Evolutionary conservation across 2,888 invertebrate species (phyloP).

Genomic region (Cryptophagus acutangulus): DNA sequence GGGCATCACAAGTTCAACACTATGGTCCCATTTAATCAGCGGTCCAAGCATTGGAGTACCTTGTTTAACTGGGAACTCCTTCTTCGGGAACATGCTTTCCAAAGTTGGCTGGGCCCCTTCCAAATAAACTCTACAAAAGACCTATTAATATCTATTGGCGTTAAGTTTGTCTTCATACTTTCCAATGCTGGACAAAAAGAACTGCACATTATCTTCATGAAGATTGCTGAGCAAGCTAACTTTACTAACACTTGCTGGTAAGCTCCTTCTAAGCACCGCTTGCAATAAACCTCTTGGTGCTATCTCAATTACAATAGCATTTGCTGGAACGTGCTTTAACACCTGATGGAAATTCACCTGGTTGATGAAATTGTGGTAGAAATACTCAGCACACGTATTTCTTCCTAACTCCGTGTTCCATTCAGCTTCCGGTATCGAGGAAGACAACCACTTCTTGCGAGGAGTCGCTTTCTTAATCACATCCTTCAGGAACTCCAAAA

Average conservation of each 20-base stretch:
- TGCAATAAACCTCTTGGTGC: conserved; percentile 88
- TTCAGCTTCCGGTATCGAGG: conserved; percentile 56
- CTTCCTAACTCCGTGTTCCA: conserved; percentile 57
- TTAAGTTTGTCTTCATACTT: too few species aligned
- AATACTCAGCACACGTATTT: conserved; percentile 61
- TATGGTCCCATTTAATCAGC: too few species aligned
- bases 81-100: too few species aligned
- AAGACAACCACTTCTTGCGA: conserved; percentile 60
- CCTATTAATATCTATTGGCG: too few species aligned
- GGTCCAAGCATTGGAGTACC: too few species aligned
- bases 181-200: too few species aligned
- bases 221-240: too few species aligned
- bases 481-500: conserved; percentile 46
- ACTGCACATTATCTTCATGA: too few species aligned
- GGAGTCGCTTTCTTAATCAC: conserved; percentile 51
- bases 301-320: conserved; percentile 82
- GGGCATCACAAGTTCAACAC: too few species aligned
- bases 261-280: conserved; percentile 74
- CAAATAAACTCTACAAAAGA: too few species aligned
- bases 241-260: conserved; percentile 55
- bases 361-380: conserved; percentile 61
- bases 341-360: conserved; percentile 81
- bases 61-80: too few species aligned
- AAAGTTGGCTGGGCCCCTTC: too few species aligned
- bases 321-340: conserved; percentile 68